These are phyloP conservation scores for Vannuccia rotundouncinata DNA, from an alignment of 2,888 invertebrate genomes.

Conservation along the genomic window DNA sequence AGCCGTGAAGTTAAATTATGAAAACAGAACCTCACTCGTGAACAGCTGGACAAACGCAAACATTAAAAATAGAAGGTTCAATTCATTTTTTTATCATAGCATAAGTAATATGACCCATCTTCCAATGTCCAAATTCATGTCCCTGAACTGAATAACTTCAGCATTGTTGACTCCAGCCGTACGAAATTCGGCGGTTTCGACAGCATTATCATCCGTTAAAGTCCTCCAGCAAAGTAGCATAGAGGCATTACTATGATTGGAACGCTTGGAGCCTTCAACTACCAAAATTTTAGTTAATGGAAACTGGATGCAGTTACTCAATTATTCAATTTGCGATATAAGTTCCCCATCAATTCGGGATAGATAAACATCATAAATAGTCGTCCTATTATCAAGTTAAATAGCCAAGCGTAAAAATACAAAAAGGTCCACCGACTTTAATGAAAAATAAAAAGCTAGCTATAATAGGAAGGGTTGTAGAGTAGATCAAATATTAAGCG, in stretches of 20 bases:
- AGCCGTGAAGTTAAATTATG: constrained; percentile 76
- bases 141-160: constrained; percentile 85
- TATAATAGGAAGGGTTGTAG: constrained; percentile 72
- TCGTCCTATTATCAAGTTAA: constrained; percentile 71
- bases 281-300: constrained; percentile 83
- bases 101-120: constrained; percentile 70
- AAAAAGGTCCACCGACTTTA: constrained; percentile 86
- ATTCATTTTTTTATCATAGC: constrained; percentile 55
- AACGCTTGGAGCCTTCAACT: constrained; percentile 73
- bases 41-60: constrained; percentile 63
- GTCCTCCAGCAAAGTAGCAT: constrained; percentile 83
- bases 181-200: constrained; percentile 63
- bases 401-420: constrained; percentile 91
- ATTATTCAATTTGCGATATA: too few species aligned
- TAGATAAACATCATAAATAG: constrained; percentile 62
- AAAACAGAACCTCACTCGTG: constrained; percentile 68
- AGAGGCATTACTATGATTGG: constrained; percentile 94
- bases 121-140: constrained; percentile 97
- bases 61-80: constrained; percentile 63
- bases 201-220: constrained; percentile 55
- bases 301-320: too few species aligned
- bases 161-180: too few species aligned
- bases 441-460: constrained; percentile 61
- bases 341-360: constrained; percentile 90
- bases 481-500: constrained; percentile 68